Evolutionary conservation across 2,888 invertebrate genomes (phyloP).

Genomic region (Thereva nobilitata): DNA sequence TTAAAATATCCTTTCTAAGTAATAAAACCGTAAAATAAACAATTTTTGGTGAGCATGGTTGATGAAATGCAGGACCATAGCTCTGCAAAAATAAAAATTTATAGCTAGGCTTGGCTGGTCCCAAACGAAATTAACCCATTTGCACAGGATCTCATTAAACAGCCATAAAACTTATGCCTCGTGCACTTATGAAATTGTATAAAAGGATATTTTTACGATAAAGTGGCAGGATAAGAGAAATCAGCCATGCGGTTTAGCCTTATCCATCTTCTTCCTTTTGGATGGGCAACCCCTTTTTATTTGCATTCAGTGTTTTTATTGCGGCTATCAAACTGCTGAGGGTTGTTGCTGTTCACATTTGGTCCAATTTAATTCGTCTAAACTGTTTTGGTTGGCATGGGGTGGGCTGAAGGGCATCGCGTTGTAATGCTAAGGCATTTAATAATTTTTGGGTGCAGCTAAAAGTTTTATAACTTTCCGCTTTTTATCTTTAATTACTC

Average conservation of each 20-base stretch:
- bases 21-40: slow-evolving; percentile 22
- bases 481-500: slow-evolving; percentile 48
- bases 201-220: slow-evolving; percentile 41
- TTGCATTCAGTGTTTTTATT: slow-evolving; percentile 41
- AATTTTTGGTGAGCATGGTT: slow-evolving; percentile 5
- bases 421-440: slow-evolving; percentile 20
- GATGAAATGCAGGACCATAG: slow-evolving; percentile 8
- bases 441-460: slow-evolving; percentile 43
- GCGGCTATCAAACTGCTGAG: slow-evolving; percentile 38
- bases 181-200: slow-evolving; percentile 44
- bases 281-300: slow-evolving; percentile 35
- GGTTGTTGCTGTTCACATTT: slow-evolving; percentile 31
- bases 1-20: too few relatives aligned
- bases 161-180: slow-evolving; percentile 46
- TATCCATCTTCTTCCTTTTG: neutral
- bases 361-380: slow-evolving; percentile 38
- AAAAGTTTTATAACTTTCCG: slow-evolving; percentile 47
- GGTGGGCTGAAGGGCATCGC: slow-evolving; percentile 1
- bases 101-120: slow-evolving; percentile 28
- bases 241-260: slow-evolving; percentile 31
- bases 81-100: slow-evolving; percentile 27
- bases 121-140: slow-evolving; percentile 45
- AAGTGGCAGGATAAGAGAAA: slow-evolving; percentile 38
- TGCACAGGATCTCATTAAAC: slow-evolving; percentile 45
- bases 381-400: neutral